phyloP scores from a whole-genome alignment of 2,113 vertebrate species.

The Dasyprocta punctata region DNA sequence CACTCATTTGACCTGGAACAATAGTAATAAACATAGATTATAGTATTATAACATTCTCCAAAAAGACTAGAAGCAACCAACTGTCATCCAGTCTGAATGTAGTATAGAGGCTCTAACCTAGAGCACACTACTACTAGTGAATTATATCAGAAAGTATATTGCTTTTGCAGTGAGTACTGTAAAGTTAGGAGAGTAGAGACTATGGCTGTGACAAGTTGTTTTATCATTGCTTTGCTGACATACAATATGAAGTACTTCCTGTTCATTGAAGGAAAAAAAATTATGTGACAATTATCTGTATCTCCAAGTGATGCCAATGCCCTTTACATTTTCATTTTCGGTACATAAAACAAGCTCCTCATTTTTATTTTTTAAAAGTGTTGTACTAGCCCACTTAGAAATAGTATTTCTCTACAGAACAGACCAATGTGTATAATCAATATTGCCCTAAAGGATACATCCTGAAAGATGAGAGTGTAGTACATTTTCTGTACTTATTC shows the following conservation, averaged over 20 bases:
- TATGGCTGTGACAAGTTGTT: constrained; percentile 28
- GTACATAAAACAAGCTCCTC: constrained; percentile 67
- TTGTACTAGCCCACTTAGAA: constrained; percentile 73
- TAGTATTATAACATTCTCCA: not conserved
- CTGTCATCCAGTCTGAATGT: constrained; percentile 3
- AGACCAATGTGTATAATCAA: constrained; percentile 75
- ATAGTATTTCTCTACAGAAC: constrained; percentile 68
- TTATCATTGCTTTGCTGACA: constrained; percentile 51
- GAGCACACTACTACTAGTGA: not conserved
- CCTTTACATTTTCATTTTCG: constrained; percentile 65
- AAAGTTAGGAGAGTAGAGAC: constrained; percentile 39
- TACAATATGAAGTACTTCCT: not conserved
- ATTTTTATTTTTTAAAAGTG: constrained; percentile 72
- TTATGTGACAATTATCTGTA: constrained; percentile 53
- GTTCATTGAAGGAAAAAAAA: constrained; percentile 52
- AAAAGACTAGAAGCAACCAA: constrained; percentile 34
- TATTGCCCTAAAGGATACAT: constrained; percentile 75
- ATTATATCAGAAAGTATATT: constrained; percentile 23
- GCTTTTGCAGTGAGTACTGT: not conserved
- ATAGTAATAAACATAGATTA: constrained; percentile 40
- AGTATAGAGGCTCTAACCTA: not conserved
- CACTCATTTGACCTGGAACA: constrained; percentile 48
- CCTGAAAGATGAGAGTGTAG: constrained; percentile 68
- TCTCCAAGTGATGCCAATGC: constrained; percentile 48
- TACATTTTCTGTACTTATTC: constrained; percentile 74